phyloP scores from a whole-genome alignment of 2,888 invertebrate genomes.

The Eupithecia subumbrata region DNA sequence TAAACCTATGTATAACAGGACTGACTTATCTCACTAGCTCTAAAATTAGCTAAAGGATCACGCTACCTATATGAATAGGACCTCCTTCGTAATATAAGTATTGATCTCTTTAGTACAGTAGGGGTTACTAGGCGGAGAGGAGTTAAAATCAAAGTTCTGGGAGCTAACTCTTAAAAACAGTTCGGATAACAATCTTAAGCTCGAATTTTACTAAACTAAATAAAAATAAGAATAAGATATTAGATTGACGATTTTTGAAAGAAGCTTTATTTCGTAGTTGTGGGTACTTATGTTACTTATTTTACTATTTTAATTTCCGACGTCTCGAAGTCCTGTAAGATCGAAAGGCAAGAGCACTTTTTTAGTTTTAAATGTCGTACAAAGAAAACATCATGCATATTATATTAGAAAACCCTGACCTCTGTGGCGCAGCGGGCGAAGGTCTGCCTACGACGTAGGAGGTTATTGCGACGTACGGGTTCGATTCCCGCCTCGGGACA shows the following conservation, averaged over 20 bases:
- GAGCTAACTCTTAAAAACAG: neutral
- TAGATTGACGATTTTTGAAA: neutral
- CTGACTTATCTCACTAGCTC: neutral
- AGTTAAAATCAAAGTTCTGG: neutral
- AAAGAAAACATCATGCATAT: neutral
- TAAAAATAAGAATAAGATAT: neutral
- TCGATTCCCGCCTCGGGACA: too few relatives aligned
- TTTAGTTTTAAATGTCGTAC: neutral
- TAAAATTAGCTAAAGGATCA: neutral
- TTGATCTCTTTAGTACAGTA: neutral
- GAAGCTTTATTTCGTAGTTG: neutral
- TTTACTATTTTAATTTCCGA: neutral
- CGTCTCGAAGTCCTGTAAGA: neutral
- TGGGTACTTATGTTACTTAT: too few relatives aligned
- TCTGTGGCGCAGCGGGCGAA: too few relatives aligned
- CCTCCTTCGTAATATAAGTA: neutral
- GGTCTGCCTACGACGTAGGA: too few relatives aligned
- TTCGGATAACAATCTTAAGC: neutral
- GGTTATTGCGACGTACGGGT: too few relatives aligned
- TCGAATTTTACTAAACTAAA: neutral
- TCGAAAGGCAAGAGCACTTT: neutral
- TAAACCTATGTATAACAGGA: neutral
- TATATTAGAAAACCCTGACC: too few relatives aligned
- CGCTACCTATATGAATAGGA: neutral
- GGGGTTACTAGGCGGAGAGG: neutral